Conservation (phyloP, 2,797 vertebrate species). For the Rhinogobio ventralis region DNA sequence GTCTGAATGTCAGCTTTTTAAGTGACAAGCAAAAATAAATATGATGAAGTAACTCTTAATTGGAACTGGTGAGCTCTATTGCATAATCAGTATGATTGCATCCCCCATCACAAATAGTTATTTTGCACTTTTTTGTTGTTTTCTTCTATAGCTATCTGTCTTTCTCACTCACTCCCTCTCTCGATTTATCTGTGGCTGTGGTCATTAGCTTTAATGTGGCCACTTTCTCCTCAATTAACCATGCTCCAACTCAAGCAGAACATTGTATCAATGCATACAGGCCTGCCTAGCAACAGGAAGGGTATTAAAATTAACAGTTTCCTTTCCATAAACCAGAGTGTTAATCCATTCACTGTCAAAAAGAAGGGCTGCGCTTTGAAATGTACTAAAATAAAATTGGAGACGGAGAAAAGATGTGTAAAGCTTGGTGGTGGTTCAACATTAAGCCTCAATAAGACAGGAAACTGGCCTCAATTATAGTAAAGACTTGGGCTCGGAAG, state of each 20-base stretch:
- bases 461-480: slow-evolving; percentile 31
- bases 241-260: slow-evolving; percentile 40
- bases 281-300: slow-evolving; percentile 38
- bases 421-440: slow-evolving; percentile 15
- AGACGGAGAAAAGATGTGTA: neutral
- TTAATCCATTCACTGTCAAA: slow-evolving; percentile 46
- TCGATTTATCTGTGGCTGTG: neutral
- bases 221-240: slow-evolving; percentile 42
- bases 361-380: slow-evolving; percentile 37
- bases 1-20: slow-evolving; percentile 22
- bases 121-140: neutral
- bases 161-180: slow-evolving; percentile 5
- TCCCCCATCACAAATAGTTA: neutral
- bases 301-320: slow-evolving; percentile 45
- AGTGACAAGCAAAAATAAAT: slow-evolving; percentile 13
- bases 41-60: slow-evolving; percentile 8
- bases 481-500: slow-evolving; percentile 3
- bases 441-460: slow-evolving; percentile 26
- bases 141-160: slow-evolving; percentile 5
- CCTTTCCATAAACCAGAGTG: slow-evolving; percentile 15
- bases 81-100: neutral
- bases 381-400: slow-evolving; percentile 18
- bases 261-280: slow-evolving; percentile 32
- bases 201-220: neutral
- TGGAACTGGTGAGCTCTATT: neutral